These are phyloP conservation scores for Eumeta japonica DNA, from an alignment of 1,140 invertebrate genomes.

Conservation along the genomic window DNA sequence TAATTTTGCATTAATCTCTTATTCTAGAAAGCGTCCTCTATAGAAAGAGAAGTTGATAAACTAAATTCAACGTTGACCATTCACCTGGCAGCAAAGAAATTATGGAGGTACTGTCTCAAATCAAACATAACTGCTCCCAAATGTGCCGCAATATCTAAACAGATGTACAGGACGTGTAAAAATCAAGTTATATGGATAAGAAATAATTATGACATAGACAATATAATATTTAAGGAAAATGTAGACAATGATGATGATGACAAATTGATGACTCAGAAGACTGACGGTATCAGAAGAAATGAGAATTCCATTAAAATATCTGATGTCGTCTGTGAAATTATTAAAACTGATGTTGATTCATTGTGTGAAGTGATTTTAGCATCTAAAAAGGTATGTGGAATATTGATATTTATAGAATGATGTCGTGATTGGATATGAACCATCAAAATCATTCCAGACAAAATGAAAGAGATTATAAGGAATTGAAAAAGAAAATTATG, in stretches of 20 bases:
- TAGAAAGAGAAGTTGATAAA: conserved; percentile 24
- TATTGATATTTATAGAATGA: no score
- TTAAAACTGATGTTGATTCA: conserved; percentile 31
- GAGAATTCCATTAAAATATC: conserved; percentile 19
- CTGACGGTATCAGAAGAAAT: conserved; percentile 12
- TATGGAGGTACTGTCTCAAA: conserved; percentile 32
- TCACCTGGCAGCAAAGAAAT: conserved; percentile 30
- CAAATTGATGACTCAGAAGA: conserved; percentile 7
- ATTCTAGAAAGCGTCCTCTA: conserved; percentile 35
- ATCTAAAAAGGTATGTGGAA: conserved; percentile 35
- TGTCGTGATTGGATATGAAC: no score
- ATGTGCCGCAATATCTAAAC: conserved; percentile 36
- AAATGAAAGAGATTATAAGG: no score
- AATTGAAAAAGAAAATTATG: no score
- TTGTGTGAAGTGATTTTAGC: conserved; percentile 36
- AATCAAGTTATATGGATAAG: conserved; percentile 32
- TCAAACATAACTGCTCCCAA: conserved; percentile 38
- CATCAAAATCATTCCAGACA: no score
- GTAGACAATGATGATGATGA: conserved; percentile 6
- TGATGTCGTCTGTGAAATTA: conserved; percentile 30
- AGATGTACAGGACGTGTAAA: conserved; percentile 27
- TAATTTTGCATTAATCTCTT: no score
- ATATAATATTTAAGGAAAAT: conserved; percentile 10
- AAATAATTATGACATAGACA: conserved; percentile 25
- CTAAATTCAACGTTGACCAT: conserved; percentile 19